These are phyloP conservation scores for Ascidia mentula DNA, from an alignment of 23 tunicate genomes.

Conservation along the genomic window DNA sequence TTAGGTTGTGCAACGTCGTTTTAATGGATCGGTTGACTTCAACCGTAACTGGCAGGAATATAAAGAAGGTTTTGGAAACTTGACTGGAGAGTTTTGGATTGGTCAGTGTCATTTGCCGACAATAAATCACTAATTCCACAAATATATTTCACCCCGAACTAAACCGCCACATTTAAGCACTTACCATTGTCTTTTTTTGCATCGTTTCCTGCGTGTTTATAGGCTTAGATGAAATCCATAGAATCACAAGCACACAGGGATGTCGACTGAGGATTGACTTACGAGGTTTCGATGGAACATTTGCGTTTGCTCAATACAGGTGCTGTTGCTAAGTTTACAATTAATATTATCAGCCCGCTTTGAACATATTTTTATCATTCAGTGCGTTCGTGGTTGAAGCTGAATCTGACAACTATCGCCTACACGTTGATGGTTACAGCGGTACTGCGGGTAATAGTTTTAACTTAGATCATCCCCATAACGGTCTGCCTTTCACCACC, in stretches of 20 bases:
- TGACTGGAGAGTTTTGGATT: neutral
- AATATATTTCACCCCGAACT: no score
- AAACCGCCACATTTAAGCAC: no score
- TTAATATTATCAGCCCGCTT: no score
- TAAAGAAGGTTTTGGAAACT: neutral
- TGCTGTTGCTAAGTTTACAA: neutral
- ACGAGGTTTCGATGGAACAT: neutral
- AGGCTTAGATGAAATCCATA: neutral
- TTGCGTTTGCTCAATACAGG: neutral
- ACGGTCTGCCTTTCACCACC: neutral
- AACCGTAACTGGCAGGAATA: slow-evolving; percentile 4
- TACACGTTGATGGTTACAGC: slow-evolving; percentile 23
- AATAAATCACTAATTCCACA: no score
- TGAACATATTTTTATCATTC: neutral
- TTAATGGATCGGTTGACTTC: neutral
- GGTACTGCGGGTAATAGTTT: slow-evolving; percentile 25
- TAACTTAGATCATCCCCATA: neutral
- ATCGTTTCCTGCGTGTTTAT: neutral
- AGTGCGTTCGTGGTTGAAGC: slow-evolving; percentile 9
- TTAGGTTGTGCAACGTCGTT: neutral
- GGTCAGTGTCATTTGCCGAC: neutral
- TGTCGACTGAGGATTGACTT: neutral
- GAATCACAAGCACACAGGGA: neutral
- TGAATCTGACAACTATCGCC: slow-evolving; percentile 11
- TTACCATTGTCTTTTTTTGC: no score